phyloP scores from a whole-genome alignment of 2,113 vertebrate genomes.

The Hoplias malabaricus region DNA sequence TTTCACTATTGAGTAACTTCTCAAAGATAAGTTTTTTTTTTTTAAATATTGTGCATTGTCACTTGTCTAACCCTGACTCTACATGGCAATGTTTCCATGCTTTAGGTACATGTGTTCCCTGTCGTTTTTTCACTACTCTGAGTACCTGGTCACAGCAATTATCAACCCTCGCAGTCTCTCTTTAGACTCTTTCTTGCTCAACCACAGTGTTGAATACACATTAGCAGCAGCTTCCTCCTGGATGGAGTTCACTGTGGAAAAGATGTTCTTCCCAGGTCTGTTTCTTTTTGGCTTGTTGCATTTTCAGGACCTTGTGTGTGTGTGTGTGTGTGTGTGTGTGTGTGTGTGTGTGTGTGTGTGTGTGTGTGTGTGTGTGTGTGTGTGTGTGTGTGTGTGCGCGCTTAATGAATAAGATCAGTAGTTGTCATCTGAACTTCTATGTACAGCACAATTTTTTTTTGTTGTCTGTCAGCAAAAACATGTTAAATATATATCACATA shows the following conservation, averaged over 20 bases:
- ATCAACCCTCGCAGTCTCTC: conserved; percentile 95
- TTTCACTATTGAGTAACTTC: too few relatives aligned
- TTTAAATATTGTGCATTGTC: not conserved
- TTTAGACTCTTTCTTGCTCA: conserved; percentile 94
- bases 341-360: too few relatives aligned
- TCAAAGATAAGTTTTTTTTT: too few relatives aligned
- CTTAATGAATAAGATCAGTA: too few relatives aligned
- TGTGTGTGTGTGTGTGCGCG: too few relatives aligned
- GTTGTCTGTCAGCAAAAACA: too few relatives aligned
- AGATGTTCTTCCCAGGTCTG: conserved; percentile 87
- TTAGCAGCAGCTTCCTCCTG: conserved; percentile 91
- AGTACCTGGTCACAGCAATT: conserved; percentile 93
- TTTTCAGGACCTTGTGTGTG: not conserved
- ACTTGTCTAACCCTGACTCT: not conserved
- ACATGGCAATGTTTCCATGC: not conserved
- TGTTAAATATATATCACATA: not conserved
- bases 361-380: too few relatives aligned
- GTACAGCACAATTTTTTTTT: too few relatives aligned
- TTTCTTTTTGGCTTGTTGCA: not conserved
- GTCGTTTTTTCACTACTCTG: conserved; percentile 93
- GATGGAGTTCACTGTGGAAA: conserved; percentile 94
- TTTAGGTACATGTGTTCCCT: conserved; percentile 95
- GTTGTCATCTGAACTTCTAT: too few relatives aligned
- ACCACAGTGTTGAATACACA: conserved; percentile 95
- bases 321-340: not conserved